Conservation (phyloP, 2,797 vertebrate genomes). For the Myoxocephalus aenaeus region DNA sequence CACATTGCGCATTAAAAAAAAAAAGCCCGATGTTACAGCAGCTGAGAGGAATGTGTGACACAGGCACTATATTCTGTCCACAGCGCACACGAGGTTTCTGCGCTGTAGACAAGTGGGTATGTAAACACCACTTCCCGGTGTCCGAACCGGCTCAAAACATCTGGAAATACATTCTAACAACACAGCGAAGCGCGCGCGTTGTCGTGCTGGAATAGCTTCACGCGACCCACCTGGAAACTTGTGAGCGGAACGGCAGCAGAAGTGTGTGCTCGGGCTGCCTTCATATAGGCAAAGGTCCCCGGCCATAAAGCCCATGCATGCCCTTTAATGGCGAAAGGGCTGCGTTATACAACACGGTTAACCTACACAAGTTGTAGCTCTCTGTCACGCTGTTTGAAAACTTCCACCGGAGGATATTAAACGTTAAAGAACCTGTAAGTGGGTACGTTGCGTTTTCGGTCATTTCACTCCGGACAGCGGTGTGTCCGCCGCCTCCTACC, state of each 20-base stretch:
- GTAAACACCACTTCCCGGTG: slow-evolving; percentile 65
- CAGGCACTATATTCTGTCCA: slow-evolving; percentile 14
- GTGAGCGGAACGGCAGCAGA: slow-evolving; percentile 48
- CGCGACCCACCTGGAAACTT: slow-evolving; percentile 79
- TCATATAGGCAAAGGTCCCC: slow-evolving; percentile 72
- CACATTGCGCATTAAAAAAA: not conserved
- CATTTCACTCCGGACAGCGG: slow-evolving; percentile 69
- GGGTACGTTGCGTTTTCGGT: slow-evolving; percentile 26
- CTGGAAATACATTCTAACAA: slow-evolving; percentile 23
- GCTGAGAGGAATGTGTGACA: slow-evolving; percentile 1
- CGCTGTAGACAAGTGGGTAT: slow-evolving; percentile 52
- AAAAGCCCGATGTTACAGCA: not conserved
- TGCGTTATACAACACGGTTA: slow-evolving; percentile 55
- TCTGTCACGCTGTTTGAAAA: slow-evolving; percentile 41
- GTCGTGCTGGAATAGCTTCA: not conserved
- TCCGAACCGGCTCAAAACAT: slow-evolving; percentile 30
- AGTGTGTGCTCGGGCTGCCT: slow-evolving; percentile 20
- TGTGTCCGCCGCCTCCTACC: slow-evolving; percentile 58
- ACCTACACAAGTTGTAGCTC: slow-evolving; percentile 36
- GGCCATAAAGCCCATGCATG: slow-evolving; percentile 67
- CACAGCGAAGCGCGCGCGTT: not conserved
- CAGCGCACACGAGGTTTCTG: slow-evolving; percentile 66
- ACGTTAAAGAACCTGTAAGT: slow-evolving; percentile 4
- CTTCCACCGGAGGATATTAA: slow-evolving; percentile 35
- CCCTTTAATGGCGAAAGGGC: slow-evolving; percentile 79